Evolutionary conservation across 2,797 vertebrate genomes (phyloP), one percentile per base, ranked within the genome.

Genomic region (Echiichthys vipera): DNA sequence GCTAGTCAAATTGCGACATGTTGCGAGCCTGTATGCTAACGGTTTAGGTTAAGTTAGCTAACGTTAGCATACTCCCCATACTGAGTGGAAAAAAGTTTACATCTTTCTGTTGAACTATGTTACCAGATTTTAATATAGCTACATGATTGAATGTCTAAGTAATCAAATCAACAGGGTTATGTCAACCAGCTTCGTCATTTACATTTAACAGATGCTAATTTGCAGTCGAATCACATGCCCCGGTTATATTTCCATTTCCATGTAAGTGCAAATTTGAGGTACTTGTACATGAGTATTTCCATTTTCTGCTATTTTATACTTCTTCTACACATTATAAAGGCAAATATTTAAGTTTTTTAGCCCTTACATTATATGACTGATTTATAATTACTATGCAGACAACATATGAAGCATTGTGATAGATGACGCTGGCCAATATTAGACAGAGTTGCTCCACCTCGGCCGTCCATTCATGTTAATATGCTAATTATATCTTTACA

Each of bases 391-490:
- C 20, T 32, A 36, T 57, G 10, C 24, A 65, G 11, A 56, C 47
- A 39, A 59, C 55, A 39, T 22, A 22, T 22, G 34, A 74, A 47
- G 39, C 17, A 27, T 36, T 13, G 5, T 42, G 29, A 53, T 17
- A 22, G 11, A 0, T 42, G 0, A 51, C 51, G 63, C 43, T 49
- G 20, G 25, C 24, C n/a, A 65, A 24, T 15, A 64, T 11, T 51
- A 14, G 8, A 65, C 32, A 32, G 51, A 27, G 25, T 20, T 65
- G 57, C 39, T 66, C n/a, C n/a, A 29, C 43, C 34, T 74, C 1
- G 1, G 37, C 30, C 62, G 51, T n/a, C 49, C 50, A 7, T 43
- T 6, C 45, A 57, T 5, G 25, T 24, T 30, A 14, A 58, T 30
- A 46, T 30, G 6, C 20, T 47, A 22, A 24, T 17, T 29, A 34